A percentile compares a stretch with the other conserved stretches of the same genome.
These are phyloP conservation scores for Mormyrus lacerda DNA, from an alignment of 2,113 vertebrate genomes.

Conservation along the genomic window DNA sequence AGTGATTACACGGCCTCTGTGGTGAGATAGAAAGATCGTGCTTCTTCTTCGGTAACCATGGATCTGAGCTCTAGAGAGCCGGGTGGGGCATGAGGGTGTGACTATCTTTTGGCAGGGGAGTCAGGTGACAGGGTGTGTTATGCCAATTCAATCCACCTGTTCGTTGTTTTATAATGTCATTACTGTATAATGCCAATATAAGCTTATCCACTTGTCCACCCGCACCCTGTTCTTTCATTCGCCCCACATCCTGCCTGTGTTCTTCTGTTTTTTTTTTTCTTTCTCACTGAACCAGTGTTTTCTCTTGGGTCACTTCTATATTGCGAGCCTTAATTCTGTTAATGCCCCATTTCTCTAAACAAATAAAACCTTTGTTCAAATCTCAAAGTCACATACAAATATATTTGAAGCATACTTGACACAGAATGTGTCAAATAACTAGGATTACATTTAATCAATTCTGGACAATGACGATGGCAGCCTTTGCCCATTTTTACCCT, in stretches of 20 bases:
- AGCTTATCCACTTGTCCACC: neutral
- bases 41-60: neutral
- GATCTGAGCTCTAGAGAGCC: neutral
- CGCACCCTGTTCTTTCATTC: neutral
- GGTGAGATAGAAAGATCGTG: neutral
- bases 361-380: neutral
- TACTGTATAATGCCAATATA: neutral
- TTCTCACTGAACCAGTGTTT: neutral
- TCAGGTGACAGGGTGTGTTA: neutral
- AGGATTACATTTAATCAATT: neutral
- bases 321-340: neutral
- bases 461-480: neutral
- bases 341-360: neutral
- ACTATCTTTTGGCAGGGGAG: neutral
- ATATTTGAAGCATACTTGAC: neutral
- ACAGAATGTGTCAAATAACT: neutral
- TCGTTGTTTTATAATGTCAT: neutral
- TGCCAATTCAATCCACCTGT: neutral
- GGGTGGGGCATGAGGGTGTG: neutral
- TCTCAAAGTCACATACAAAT: neutral
- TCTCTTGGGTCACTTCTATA: neutral
- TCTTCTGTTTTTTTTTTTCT: neutral
- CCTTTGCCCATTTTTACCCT: neutral
- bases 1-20: neutral
- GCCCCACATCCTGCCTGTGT: neutral